Conservation (phyloP, 30 jellyfish, hydroid and myxozoan species). For the Aurelia aurita complex sp. Pacific region DNA sequence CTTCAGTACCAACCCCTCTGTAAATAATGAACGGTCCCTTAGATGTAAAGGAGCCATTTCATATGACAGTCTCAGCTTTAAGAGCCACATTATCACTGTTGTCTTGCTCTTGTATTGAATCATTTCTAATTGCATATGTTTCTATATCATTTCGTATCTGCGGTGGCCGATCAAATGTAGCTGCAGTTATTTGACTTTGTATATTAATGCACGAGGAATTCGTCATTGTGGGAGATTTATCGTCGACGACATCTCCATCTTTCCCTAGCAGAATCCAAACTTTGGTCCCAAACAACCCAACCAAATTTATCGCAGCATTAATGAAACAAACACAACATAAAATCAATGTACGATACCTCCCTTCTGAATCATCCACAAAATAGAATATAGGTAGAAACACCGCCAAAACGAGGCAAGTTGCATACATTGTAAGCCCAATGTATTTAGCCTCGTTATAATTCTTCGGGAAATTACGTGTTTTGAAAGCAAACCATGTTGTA, state of each 20-base stretch:
- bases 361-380: slow-evolving; percentile 56
- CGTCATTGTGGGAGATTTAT: slow-evolving; percentile 14
- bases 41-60: too few species aligned
- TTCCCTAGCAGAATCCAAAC: slow-evolving; percentile 58
- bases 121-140: too few species aligned
- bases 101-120: too few species aligned
- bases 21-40: too few species aligned
- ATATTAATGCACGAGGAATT: too few species aligned
- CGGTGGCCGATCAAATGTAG: too few species aligned
- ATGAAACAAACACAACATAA: slow-evolving; percentile 67
- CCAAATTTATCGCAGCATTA: slow-evolving; percentile 73
- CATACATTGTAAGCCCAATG: slow-evolving; percentile 90
- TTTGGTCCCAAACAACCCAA: slow-evolving; percentile 89
- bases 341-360: slow-evolving; percentile 46
- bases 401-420: slow-evolving; percentile 77
- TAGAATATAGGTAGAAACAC: slow-evolving; percentile 57
- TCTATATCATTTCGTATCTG: too few species aligned
- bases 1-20: too few species aligned
- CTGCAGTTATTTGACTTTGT: too few species aligned
- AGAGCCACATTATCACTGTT: too few species aligned
- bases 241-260: slow-evolving; percentile 23
- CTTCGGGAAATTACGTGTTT: slow-evolving; percentile 94
- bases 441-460: slow-evolving; percentile 95
- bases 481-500: slow-evolving; percentile 89
- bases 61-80: too few species aligned